Percentiles rank a stretch among this genome's conserved stretches.
These are phyloP conservation scores for Ceriagrion tenellum DNA, from an alignment of 2,888 invertebrate species.

Conservation along the genomic window DNA sequence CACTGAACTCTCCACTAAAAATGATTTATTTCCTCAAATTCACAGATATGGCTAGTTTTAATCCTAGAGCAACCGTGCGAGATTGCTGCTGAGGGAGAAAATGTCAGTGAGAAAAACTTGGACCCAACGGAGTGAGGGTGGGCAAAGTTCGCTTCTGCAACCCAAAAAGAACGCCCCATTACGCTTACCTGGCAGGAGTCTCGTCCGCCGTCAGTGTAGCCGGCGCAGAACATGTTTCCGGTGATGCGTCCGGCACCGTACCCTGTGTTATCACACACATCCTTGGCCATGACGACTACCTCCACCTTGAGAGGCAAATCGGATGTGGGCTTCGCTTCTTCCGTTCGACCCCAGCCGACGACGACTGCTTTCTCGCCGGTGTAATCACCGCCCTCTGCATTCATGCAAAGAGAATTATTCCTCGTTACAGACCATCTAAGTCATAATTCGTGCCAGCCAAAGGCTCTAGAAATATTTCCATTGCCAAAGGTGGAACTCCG, in stretches of 20 bases:
- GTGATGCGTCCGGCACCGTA: slow-evolving; percentile 86
- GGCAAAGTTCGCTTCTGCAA: neutral
- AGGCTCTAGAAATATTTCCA: too few species aligned
- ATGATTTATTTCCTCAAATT: too few species aligned
- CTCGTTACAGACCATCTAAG: too few species aligned
- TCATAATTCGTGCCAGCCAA: too few species aligned
- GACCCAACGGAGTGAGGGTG: neutral
- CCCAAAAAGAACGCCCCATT: slow-evolving; percentile 71
- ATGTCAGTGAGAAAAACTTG: too few species aligned
- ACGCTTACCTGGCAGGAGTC: slow-evolving; percentile 86
- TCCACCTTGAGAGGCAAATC: slow-evolving; percentile 86
- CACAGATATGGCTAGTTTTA: too few species aligned
- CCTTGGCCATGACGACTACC: slow-evolving; percentile 86
- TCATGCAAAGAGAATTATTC: neutral
- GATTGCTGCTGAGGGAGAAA: too few species aligned
- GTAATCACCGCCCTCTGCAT: slow-evolving; percentile 77
- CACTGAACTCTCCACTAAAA: too few species aligned
- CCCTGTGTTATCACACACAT: slow-evolving; percentile 84
- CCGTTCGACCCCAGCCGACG: slow-evolving; percentile 89
- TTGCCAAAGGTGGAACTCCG: too few species aligned
- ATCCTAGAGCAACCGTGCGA: too few species aligned
- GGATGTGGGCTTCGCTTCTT: slow-evolving; percentile 85
- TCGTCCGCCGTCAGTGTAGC: slow-evolving; percentile 85
- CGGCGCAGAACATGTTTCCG: slow-evolving; percentile 90
- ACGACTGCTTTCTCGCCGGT: slow-evolving; percentile 80